phyloP scores from a whole-genome alignment of 1,140 invertebrate species.

The Druon quercuslanigerum region DNA sequence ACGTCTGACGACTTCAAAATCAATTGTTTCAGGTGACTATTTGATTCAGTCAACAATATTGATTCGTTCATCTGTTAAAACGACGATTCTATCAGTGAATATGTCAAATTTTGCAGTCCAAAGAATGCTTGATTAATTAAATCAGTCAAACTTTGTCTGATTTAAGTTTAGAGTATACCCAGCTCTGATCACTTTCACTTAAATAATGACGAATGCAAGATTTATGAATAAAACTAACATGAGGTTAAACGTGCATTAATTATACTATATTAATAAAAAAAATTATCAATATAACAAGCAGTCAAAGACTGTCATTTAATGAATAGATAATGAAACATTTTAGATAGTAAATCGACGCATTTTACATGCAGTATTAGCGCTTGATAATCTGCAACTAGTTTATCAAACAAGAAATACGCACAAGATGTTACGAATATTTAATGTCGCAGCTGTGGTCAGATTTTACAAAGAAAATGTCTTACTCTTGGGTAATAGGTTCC shows the following conservation, averaged over 20 bases:
- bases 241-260: constrained; percentile 19
- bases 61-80: too few relatives aligned
- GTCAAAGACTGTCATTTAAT: constrained; percentile 2
- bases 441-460: background rate
- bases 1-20: too few relatives aligned
- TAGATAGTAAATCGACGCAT: background rate
- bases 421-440: constrained; percentile 17
- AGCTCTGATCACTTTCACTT: too few relatives aligned
- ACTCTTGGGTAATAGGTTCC: background rate
- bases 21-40: too few relatives aligned
- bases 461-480: background rate
- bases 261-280: background rate
- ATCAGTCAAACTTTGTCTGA: too few relatives aligned
- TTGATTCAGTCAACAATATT: too few relatives aligned
- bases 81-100: too few relatives aligned
- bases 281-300: background rate
- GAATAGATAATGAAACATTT: constrained; percentile 12
- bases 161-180: too few relatives aligned
- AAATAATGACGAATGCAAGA: background rate
- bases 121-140: too few relatives aligned
- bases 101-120: too few relatives aligned
- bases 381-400: constrained; percentile 2
- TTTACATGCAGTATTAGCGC: background rate
- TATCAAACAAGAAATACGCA: constrained; percentile 10
- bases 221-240: background rate